Evolutionary conservation across 2,888 invertebrate species (phyloP).

Genomic region (Hydrotaea cyrtoneurina): DNA sequence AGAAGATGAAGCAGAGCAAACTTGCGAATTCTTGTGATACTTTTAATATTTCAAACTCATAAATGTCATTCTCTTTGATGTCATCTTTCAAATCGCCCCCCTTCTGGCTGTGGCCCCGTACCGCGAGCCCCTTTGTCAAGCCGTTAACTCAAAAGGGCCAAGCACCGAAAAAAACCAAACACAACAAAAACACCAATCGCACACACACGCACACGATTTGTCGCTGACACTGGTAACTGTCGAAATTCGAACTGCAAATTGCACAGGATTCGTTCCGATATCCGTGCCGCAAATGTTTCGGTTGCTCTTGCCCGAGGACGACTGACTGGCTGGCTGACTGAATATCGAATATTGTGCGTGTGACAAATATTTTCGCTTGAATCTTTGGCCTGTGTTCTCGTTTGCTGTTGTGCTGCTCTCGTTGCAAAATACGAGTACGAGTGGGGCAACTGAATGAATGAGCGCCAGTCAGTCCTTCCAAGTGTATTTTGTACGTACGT

Average conservation of each 20-base stretch:
- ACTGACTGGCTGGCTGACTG: constrained; percentile 55
- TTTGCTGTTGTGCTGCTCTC: constrained; percentile 24
- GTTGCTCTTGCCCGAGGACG: constrained; percentile 63
- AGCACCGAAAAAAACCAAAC: not conserved
- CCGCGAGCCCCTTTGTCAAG: not conserved
- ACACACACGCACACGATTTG: not conserved
- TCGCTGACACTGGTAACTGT: constrained; percentile 8
- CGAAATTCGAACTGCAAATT: constrained; percentile 14
- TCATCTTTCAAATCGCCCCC: constrained; percentile 8
- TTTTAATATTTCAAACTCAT: constrained; percentile 36
- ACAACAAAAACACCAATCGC: not conserved
- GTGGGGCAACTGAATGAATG: constrained; percentile 34
- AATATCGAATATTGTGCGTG: constrained; percentile 60
- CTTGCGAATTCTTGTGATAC: constrained; percentile 45
- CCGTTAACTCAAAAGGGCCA: not conserved
- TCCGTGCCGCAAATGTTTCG: constrained; percentile 54
- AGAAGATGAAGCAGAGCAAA: constrained; percentile 11
- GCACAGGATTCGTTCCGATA: not conserved
- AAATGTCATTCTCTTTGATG: constrained; percentile 31
- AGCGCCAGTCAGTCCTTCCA: not conserved
- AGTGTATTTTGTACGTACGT: constrained; percentile 2
- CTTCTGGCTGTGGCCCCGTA: not conserved
- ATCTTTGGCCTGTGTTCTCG: constrained; percentile 38
- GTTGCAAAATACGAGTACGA: constrained; percentile 39
- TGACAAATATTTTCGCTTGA: constrained; percentile 61